Base-by-base conservation (phyloP, 1,140 invertebrate species). In the Temnothorax longispinosus region DNA sequence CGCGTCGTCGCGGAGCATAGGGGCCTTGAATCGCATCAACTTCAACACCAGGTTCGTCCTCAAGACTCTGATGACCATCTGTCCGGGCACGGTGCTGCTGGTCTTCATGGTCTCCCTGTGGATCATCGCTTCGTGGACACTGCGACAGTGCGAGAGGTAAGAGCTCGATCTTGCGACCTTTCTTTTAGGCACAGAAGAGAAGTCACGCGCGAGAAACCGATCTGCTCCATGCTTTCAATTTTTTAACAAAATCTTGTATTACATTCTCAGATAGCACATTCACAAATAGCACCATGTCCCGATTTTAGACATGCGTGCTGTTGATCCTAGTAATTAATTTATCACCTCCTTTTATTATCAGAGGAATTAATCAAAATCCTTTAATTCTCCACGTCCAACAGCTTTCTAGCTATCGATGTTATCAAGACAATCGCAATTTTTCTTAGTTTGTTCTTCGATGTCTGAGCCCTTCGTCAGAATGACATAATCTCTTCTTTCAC, bases 51-150 rank as follows among this genome's bases (percentile, higher is more conserved):
- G 97, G 96, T 99, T 99, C 96, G 99, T 99, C 93, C 97, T 99
- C 93, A 99, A 99, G 96, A 99, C 99, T 67, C 96, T 99, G 90
- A 99, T 99, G 99, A 99, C 99, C 93, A 99, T 99, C 94, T 99
- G 99, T 96, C 99, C 99, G 38, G 99, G 99, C 90, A 99, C 99
- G 67, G 99, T 99, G 84, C 96, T 99, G 90, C 96, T 99, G 87
- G 99, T 99, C 78, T 99, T 99, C 96, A 99, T 99, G 98, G 98
- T 99, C 78, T 99, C 99, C 0, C 96, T 99, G 67, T 99, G 99
- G 99, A 99, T 99, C 95, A 99, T 99, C 91, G 99, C 99, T 65
- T 99, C 98, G 92, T 99, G 99, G 99, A 99, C 99, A 75, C 96
- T 99, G 87, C 97, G 99, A 91, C 98, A 99, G 91, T 99, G 99